Evolutionary conservation across 1,140 invertebrate genomes (phyloP).

Genomic region (Ladona fulva): DNA sequence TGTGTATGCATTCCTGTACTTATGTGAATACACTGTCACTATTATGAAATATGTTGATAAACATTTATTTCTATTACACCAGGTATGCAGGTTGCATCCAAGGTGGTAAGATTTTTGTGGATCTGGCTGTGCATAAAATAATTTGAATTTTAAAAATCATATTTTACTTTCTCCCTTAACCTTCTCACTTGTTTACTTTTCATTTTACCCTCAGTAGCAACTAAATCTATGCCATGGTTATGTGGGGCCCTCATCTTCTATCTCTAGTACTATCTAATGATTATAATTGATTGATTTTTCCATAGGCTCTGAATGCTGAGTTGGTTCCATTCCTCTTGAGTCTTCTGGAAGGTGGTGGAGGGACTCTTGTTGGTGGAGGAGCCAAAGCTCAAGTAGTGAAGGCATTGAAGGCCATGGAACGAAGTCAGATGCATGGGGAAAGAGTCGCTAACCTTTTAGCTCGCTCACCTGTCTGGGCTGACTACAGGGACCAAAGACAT

Average conservation of each 20-base stretch:
- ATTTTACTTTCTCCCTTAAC: too few relatives aligned
- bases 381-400: conserved; percentile 95
- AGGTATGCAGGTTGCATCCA: too few relatives aligned
- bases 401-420: conserved; percentile 83
- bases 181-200: too few relatives aligned
- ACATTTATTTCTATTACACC: background rate
- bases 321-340: conserved; percentile 74
- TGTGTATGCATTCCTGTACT: conserved; percentile 9
- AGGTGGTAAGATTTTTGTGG: too few relatives aligned
- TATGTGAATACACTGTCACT: background rate
- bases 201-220: too few relatives aligned
- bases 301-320: conserved; percentile 69
- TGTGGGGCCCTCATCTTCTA: too few relatives aligned
- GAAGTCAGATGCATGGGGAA: conserved; percentile 73
- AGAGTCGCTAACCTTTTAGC: conserved; percentile 73
- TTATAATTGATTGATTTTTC: conserved; percentile 7
- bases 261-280: too few relatives aligned
- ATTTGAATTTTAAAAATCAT: too few relatives aligned
- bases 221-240: too few relatives aligned
- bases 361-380: conserved; percentile 33
- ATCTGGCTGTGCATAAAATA: too few relatives aligned
- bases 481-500: conserved; percentile 95
- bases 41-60: background rate
- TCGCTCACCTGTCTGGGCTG: conserved; percentile 82
- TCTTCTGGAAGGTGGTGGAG: conserved; percentile 54